Percentiles rank a stretch among this genome's conserved stretches.
phyloP scores from a whole-genome alignment of 2,113 vertebrate genomes.

The Triplophysa dalaica region DNA sequence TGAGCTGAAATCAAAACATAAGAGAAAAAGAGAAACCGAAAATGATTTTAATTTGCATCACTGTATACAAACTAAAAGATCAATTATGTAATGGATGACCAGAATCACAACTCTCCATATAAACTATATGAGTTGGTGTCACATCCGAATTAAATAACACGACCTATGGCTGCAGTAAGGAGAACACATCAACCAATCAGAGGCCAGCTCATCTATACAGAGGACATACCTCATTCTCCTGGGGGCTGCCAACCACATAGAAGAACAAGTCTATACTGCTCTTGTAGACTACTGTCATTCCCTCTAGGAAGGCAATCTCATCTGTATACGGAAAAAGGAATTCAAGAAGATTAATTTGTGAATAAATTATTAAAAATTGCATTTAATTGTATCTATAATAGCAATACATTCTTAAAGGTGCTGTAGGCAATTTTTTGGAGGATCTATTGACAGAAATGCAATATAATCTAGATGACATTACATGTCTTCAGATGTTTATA shows the following conservation, averaged over 20 bases:
- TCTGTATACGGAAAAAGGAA: slow-evolving; percentile 62
- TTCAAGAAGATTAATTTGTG: background rate
- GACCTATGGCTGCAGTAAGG: background rate
- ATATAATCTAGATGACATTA: no score
- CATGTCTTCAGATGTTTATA: no score
- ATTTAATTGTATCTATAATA: no score
- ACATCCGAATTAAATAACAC: background rate
- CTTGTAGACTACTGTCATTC: slow-evolving; percentile 83
- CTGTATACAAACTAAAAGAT: background rate
- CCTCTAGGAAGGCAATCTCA: slow-evolving; percentile 82
- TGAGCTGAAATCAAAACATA: slow-evolving; percentile 68
- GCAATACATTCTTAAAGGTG: no score
- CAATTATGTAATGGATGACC: background rate
- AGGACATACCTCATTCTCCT: slow-evolving; percentile 82
- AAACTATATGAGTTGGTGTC: background rate
- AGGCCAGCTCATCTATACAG: background rate
- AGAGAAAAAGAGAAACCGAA: slow-evolving; percentile 12
- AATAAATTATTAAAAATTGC: background rate
- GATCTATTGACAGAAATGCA: no score
- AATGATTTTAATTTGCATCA: background rate
- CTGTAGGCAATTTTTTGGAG: no score
- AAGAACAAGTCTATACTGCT: slow-evolving; percentile 82
- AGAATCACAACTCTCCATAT: background rate
- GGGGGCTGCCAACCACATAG: slow-evolving; percentile 82
- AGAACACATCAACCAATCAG: background rate